phyloP scores from a whole-genome alignment of 2,888 invertebrate species.

The Ichneumoninae sp. region DNA sequence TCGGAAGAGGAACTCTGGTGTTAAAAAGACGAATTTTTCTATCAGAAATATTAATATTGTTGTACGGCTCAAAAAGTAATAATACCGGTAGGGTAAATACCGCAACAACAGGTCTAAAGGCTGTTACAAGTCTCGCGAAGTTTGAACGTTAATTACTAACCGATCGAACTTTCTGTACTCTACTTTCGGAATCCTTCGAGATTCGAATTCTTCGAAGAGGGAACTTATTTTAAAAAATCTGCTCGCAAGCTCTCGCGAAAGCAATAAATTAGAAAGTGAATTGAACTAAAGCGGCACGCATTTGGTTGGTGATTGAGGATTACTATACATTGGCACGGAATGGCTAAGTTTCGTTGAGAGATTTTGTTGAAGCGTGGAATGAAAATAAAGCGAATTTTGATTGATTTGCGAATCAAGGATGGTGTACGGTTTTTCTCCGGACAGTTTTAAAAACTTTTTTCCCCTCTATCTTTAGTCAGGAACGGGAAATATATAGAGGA shows the following conservation, averaged over 20 bases:
- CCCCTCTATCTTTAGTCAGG: constrained; percentile 81
- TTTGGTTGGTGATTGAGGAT: not conserved
- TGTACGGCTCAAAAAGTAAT: not conserved
- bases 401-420: constrained; percentile 24
- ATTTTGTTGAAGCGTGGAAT: not conserved
- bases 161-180: constrained; percentile 6
- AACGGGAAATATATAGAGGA: constrained; percentile 85
- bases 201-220: not conserved
- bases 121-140: not conserved
- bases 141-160: constrained; percentile 20
- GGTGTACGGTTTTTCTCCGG: not conserved
- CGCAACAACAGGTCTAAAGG: constrained; percentile 1
- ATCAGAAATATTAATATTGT: not conserved
- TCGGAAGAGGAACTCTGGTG: constrained; percentile 4
- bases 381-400: constrained; percentile 26
- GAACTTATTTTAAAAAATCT: constrained; percentile 26
- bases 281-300: constrained; percentile 30
- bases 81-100: not conserved
- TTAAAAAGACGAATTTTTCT: not conserved
- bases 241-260: constrained; percentile 18
- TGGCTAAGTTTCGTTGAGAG: constrained; percentile 9
- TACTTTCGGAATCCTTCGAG: constrained; percentile 9
- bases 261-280: constrained; percentile 31
- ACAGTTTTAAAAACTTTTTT: not conserved
- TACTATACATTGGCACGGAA: constrained; percentile 28